Conservation (phyloP, 2,113 vertebrate genomes). For the Pseudorasbora parva region DNA sequence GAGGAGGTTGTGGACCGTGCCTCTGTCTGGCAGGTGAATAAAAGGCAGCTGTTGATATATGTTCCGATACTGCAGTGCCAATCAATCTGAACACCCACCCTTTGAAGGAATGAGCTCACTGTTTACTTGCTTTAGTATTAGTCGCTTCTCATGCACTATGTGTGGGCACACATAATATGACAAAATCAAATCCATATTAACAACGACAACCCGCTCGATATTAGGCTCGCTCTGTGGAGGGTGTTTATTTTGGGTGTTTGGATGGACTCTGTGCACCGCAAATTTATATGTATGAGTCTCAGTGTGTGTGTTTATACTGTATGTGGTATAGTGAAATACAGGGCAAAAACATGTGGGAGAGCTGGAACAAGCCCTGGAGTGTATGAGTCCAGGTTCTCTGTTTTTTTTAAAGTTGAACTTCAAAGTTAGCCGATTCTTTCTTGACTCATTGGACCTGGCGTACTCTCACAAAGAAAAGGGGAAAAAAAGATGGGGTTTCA, state of each 20-base stretch:
- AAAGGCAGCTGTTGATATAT: slow-evolving; percentile 10
- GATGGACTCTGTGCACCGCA: not conserved
- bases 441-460: slow-evolving; percentile 23
- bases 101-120: slow-evolving; percentile 46
- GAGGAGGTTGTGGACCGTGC: slow-evolving; percentile 33
- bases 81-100: slow-evolving; percentile 46
- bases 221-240: slow-evolving; percentile 9
- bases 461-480: slow-evolving; percentile 27
- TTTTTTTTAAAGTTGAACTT: slow-evolving; percentile 35
- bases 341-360: slow-evolving; percentile 43
- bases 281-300: slow-evolving; percentile 17
- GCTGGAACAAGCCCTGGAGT: slow-evolving; percentile 23
- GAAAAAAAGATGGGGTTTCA: slow-evolving; percentile 43
- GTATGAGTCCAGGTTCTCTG: slow-evolving; percentile 37
- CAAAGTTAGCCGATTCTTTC: slow-evolving; percentile 43
- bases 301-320: slow-evolving; percentile 9
- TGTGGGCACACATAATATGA: slow-evolving; percentile 31
- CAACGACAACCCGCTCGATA: slow-evolving; percentile 50
- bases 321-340: slow-evolving; percentile 5
- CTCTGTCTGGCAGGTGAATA: slow-evolving; percentile 17
- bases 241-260: slow-evolving; percentile 49
- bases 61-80: slow-evolving; percentile 24
- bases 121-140: slow-evolving; percentile 38
- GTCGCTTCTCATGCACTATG: slow-evolving; percentile 40
- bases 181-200: slow-evolving; percentile 48